Evolutionary conservation across 2,888 invertebrate species (phyloP), one percentile per base, ranked within the genome.

Genomic region (Dryococelus australis): DNA sequence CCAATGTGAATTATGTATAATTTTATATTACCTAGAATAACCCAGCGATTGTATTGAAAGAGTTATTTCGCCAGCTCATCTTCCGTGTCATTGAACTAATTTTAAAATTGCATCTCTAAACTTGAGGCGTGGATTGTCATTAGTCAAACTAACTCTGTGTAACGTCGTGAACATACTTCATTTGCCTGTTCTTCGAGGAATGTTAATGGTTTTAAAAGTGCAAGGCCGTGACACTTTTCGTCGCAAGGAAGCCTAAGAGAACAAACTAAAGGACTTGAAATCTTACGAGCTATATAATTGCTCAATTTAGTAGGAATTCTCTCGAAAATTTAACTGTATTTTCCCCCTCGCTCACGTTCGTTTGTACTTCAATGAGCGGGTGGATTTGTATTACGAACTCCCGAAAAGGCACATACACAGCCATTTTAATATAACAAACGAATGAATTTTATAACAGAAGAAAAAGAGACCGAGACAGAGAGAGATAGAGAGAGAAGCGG

Each of bases 321-420:
- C 65, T 65, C 65, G 6, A 65, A 65, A 65, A 65, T 16, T 16
- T 65, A 65, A 65, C 65, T 24, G 65, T 65, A n/a, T n/a, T 65
- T 65, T 65, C n/a, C 65, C 65, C 65, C n/a, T 65, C 65, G 8
- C n/a, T 24, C 65, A 65, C 65, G 12, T 65, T 65, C 65, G 20
- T 65, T 65, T n/a, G 65, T 65, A 8, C 20, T 65, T 65, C 24
- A 65, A 65, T 65, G 65, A 65, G 65, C 65, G 10, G 65, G 24
- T 20, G 65, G 65, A 65, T 65, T 65, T 65, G 65, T 65, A 65
- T 65, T 65, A n/a, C 65, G 20, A 65, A 65, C 65, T 65, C 65
- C 65, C n/a, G 6, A n/a, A 65, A 65, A 65, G 65, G 6, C 65
- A 65, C 65, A 65, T 12, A 65, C 65, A 65, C 65, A 24, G 65